Percentiles rank a stretch among this genome's conserved stretches.
Evolutionary conservation across 2,113 vertebrate genomes (phyloP).

Genomic region (Coracopsis vasa): DNA sequence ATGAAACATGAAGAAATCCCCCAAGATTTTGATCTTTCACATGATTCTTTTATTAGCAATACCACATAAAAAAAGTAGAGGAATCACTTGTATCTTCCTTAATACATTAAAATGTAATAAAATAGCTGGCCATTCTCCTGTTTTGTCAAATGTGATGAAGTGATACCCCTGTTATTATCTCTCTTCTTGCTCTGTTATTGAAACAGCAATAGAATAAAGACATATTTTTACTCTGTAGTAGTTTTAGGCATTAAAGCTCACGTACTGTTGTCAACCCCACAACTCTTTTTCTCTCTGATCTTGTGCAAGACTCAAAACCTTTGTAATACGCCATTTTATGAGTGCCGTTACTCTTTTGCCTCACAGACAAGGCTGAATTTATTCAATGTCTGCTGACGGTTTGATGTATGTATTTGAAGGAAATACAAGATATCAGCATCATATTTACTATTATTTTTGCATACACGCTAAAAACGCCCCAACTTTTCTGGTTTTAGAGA

Average conservation of each 20-base stretch:
- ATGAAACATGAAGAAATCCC: background rate
- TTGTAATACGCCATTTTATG: background rate
- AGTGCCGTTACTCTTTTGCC: background rate
- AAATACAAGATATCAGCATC: background rate
- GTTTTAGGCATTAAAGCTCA: background rate
- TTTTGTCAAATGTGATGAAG: background rate
- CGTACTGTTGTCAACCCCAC: background rate
- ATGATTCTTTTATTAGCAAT: background rate
- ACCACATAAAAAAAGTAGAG: background rate
- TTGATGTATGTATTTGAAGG: background rate
- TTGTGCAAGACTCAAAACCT: background rate
- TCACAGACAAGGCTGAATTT: background rate
- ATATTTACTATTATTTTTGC: background rate
- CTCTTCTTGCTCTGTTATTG: background rate
- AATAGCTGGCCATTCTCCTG: background rate
- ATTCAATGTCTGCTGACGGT: background rate
- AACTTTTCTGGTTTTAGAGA: background rate
- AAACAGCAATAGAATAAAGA: background rate
- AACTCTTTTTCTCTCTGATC: background rate
- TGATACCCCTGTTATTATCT: background rate
- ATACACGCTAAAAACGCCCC: rapidly evolving
- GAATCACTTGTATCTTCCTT: background rate
- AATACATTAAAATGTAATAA: background rate
- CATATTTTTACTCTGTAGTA: background rate
- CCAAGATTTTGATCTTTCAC: background rate